A percentile compares a stretch with the other conserved stretches of the same genome.
phyloP scores from a whole-genome alignment of 2,888 invertebrate genomes.

The Diaphora mendica region DNA sequence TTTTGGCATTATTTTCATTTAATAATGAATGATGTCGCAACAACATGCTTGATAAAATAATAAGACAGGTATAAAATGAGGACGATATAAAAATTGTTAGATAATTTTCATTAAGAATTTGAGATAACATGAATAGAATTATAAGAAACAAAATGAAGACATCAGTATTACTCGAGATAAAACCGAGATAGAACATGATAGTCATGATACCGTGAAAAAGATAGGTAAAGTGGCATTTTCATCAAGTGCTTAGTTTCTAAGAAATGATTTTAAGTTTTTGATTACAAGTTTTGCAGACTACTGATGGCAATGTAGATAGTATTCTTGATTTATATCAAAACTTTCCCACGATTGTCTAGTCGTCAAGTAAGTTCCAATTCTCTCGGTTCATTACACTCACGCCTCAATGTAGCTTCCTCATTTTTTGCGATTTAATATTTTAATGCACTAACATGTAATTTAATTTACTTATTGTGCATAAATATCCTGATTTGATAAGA shows the following conservation, averaged over 20 bases:
- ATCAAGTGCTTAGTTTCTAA: conserved; percentile 23
- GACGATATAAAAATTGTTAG: neutral
- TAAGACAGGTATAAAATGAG: neutral
- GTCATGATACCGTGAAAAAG: conserved; percentile 20
- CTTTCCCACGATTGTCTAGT: conserved; percentile 49
- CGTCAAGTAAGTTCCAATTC: conserved; percentile 34
- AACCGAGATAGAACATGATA: conserved; percentile 30
- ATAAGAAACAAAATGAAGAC: conserved; percentile 33
- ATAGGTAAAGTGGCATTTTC: neutral
- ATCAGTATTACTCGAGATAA: conserved; percentile 22
- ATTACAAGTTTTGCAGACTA: conserved; percentile 26
- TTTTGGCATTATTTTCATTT: neutral
- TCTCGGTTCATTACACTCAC: conserved; percentile 34
- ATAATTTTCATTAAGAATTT: neutral
- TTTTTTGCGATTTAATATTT: neutral
- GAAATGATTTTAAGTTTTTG: conserved; percentile 30
- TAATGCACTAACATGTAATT: neutral
- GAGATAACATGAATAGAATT: conserved; percentile 28
- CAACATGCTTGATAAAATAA: neutral
- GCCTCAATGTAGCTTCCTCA: conserved; percentile 16
- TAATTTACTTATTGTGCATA: neutral
- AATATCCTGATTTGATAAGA: too few species aligned
- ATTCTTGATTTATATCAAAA: conserved; percentile 40
- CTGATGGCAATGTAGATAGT: conserved; percentile 43
- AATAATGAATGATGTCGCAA: neutral